Conservation (phyloP, 2,797 vertebrate species). For the Pogoniulus pusillus region DNA sequence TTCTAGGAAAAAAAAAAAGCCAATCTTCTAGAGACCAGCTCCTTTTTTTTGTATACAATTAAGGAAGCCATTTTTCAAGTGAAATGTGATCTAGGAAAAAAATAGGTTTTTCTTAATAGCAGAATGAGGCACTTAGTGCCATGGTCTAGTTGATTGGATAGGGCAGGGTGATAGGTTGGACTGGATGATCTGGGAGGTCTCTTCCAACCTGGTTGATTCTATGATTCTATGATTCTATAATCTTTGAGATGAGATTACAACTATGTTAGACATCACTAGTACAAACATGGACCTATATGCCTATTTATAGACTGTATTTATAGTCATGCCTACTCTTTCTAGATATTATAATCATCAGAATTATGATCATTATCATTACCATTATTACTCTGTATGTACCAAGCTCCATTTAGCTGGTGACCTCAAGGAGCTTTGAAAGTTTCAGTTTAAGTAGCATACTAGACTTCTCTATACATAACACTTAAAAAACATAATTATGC, state of each 20-base stretch:
- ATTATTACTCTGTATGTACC: neutral
- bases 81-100: neutral
- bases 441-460: neutral
- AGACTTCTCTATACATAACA: neutral
- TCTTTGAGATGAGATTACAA: neutral
- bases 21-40: neutral
- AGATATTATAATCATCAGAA: no score
- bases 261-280: neutral
- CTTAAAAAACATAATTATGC: neutral
- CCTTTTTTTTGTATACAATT: neutral
- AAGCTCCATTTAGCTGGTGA: neutral
- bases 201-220: no score
- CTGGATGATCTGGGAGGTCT: no score
- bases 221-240: no score
- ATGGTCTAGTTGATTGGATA: no score
- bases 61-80: neutral
- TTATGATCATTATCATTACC: neutral
- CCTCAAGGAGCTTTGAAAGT: neutral
- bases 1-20: neutral
- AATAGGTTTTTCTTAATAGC: neutral
- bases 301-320: neutral
- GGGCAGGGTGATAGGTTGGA: no score
- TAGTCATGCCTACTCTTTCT: neutral
- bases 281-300: neutral
- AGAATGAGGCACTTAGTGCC: neutral